Evolutionary conservation across 2,888 invertebrate genomes (phyloP).

Genomic region (Crematogaster levior): DNA sequence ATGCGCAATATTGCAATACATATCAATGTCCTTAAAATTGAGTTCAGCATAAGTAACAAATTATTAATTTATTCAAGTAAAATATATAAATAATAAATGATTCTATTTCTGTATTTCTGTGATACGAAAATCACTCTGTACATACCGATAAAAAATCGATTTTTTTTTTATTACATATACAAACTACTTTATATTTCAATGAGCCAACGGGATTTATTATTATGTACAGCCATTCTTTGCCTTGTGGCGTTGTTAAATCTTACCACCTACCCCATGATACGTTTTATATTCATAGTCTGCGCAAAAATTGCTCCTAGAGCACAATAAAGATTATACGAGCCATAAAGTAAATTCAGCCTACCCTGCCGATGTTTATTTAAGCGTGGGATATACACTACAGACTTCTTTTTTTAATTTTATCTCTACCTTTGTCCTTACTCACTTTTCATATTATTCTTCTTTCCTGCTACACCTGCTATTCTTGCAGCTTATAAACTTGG

Average conservation of each 20-base stretch:
- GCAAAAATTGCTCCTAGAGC: constrained; percentile 82
- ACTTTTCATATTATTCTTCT: constrained; percentile 1
- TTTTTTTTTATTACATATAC: constrained; percentile 40
- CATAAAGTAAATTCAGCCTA: constrained; percentile 80
- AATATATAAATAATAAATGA: not conserved
- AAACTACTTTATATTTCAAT: constrained; percentile 74
- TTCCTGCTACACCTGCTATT: not conserved
- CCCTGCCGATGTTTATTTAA: constrained; percentile 80
- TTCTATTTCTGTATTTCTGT: not conserved
- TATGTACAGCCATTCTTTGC: constrained; percentile 50
- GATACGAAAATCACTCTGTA: not conserved
- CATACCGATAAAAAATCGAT: constrained; percentile 14
- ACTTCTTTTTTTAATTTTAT: constrained; percentile 19
- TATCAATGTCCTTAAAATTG: not conserved
- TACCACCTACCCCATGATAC: constrained; percentile 72
- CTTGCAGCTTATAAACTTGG: not conserved
- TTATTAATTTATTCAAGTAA: not conserved
- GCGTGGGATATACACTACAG: constrained; percentile 54
- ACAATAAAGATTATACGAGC: constrained; percentile 82
- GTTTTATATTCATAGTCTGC: constrained; percentile 84
- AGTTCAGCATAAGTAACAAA: not conserved
- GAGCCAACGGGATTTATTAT: constrained; percentile 74
- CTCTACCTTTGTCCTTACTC: not conserved
- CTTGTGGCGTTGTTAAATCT: constrained; percentile 80
- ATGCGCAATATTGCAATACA: not conserved